Evolutionary conservation across 1,140 invertebrate species (phyloP).

Genomic region (Listronotus oregonensis): DNA sequence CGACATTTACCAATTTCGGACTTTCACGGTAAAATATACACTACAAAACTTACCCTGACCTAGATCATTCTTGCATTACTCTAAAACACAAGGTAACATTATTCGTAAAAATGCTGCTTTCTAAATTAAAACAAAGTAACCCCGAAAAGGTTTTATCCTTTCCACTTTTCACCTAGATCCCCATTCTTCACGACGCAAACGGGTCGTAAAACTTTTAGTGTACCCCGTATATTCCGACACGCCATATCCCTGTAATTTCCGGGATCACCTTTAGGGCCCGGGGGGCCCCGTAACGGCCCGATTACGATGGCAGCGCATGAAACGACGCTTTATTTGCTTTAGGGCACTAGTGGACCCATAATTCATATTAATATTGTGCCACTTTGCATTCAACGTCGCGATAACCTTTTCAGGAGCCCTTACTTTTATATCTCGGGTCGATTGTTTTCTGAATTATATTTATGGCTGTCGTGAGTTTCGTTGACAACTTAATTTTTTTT

Average conservation of each 20-base stretch:
- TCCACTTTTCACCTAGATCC: too few relatives aligned
- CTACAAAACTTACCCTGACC: too few relatives aligned
- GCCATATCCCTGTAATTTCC: slow-evolving; percentile 30
- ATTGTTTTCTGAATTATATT: neutral
- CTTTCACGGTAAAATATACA: too few relatives aligned
- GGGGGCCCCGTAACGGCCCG: slow-evolving; percentile 18
- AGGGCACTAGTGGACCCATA: slow-evolving; percentile 31
- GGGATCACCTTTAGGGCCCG: slow-evolving; percentile 28
- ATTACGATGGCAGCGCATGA: slow-evolving; percentile 34
- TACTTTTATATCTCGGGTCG: slow-evolving; percentile 25
- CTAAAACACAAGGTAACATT: too few relatives aligned
- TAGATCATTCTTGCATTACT: too few relatives aligned
- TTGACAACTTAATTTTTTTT: slow-evolving; percentile 14
- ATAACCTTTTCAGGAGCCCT: slow-evolving; percentile 33
- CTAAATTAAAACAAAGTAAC: too few relatives aligned
- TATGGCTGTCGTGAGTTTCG: neutral
- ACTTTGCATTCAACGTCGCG: slow-evolving; percentile 33
- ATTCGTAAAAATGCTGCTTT: too few relatives aligned
- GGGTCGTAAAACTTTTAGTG: too few relatives aligned
- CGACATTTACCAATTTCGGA: too few relatives aligned
- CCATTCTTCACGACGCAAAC: too few relatives aligned
- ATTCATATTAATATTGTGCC: slow-evolving; percentile 42
- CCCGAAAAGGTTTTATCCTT: too few relatives aligned
- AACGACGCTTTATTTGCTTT: slow-evolving; percentile 44
- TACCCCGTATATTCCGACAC: neutral